Evolutionary conservation across 2,888 invertebrate species (phyloP).

Genomic region (Cheilosia pagana): DNA sequence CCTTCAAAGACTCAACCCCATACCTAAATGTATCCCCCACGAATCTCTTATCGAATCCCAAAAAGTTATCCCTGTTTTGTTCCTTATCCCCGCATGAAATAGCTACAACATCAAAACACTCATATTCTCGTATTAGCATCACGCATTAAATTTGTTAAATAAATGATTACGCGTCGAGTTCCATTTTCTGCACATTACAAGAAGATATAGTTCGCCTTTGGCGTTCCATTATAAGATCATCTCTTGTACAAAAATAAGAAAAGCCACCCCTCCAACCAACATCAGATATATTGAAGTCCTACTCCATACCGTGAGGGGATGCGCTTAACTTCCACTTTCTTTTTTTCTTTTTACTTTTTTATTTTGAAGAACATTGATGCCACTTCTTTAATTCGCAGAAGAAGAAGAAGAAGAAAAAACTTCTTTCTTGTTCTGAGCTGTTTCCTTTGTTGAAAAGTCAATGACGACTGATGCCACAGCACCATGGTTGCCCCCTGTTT

Average conservation of each 20-base stretch:
- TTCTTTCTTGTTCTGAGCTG: constrained; percentile 47
- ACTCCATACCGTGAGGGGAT: constrained; percentile 31
- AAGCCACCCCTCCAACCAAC: constrained; percentile 10
- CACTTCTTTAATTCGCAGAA: constrained; percentile 8
- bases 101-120: neutral
- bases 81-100: neutral
- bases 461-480: constrained; percentile 33
- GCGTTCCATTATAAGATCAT: constrained; percentile 53
- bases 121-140: constrained; percentile 34
- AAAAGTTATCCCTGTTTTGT: neutral
- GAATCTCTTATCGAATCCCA: neutral
- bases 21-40: neutral
- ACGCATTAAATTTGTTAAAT: constrained; percentile 57
- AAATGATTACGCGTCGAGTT: constrained; percentile 61
- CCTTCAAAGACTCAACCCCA: too few relatives aligned
- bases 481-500: constrained; percentile 30
- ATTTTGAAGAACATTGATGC: constrained; percentile 41
- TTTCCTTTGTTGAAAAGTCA: constrained; percentile 44
- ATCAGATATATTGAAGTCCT: constrained; percentile 32
- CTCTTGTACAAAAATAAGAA: constrained; percentile 15
- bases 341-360: constrained; percentile 32
- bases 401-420: too few relatives aligned
- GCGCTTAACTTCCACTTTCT: constrained; percentile 43
- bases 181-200: constrained; percentile 57
- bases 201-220: constrained; percentile 46